A percentile compares a stretch with the other conserved stretches of the same genome.
Conservation (phyloP, 2,113 vertebrate species). For the Amblyopsis rosae region DNA sequence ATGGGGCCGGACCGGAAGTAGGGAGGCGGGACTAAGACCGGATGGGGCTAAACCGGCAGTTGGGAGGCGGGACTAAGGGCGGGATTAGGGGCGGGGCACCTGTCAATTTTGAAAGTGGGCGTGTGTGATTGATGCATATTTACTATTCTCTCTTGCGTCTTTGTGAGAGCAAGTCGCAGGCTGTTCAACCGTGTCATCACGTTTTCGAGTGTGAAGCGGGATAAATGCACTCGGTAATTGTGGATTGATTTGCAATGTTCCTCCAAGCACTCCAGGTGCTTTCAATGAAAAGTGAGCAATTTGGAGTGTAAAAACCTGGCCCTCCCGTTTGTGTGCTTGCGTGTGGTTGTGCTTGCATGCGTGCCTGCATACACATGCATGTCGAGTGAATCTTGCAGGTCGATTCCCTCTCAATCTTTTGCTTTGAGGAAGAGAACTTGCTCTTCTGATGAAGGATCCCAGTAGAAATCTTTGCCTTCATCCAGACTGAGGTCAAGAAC, state of each 20-base stretch:
- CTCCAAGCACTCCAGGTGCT: conserved; percentile 14
- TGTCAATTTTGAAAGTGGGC: too few relatives aligned
- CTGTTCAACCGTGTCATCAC: too few relatives aligned
- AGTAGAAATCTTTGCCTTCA: neutral
- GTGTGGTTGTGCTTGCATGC: neutral
- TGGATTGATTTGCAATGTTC: conserved; percentile 45
- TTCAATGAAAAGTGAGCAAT: conserved; percentile 44
- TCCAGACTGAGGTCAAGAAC: neutral
- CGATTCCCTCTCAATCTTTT: neutral
- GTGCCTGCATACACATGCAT: neutral
- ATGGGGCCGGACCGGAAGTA: too few relatives aligned
- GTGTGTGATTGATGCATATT: too few relatives aligned
- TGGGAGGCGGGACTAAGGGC: too few relatives aligned
- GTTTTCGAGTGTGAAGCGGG: conserved; percentile 34
- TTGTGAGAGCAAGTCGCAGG: too few relatives aligned
- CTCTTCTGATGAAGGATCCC: neutral
- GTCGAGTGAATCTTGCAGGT: neutral
- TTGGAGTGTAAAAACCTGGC: conserved; percentile 23
- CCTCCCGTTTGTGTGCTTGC: neutral
- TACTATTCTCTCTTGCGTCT: too few relatives aligned
- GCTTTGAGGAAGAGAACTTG: neutral
- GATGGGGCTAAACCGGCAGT: too few relatives aligned
- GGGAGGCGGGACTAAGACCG: too few relatives aligned
- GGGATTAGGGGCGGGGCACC: too few relatives aligned
- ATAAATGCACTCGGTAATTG: conserved; percentile 47